Conservation (phyloP, 2,888 invertebrate genomes). For the Coenonympha arcania region DNA sequence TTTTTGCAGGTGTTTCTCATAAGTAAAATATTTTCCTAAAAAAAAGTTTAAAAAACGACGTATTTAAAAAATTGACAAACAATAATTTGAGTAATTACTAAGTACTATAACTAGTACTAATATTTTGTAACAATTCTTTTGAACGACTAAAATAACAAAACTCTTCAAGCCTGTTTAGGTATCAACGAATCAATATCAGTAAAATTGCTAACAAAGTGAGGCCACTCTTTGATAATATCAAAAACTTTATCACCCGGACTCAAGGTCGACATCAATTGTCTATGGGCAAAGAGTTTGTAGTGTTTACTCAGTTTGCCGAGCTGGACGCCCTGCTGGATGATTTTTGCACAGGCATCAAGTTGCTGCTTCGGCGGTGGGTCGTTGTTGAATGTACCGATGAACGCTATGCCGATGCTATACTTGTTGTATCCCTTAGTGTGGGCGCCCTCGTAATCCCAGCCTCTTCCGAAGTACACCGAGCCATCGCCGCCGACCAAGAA, state of each 20-base stretch:
- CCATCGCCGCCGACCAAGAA: constrained; percentile 87
- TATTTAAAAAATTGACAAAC: no score
- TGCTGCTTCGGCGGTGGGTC: constrained; percentile 62
- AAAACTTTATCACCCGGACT: constrained; percentile 81
- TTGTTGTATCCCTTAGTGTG: constrained; percentile 80
- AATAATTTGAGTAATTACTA: no score
- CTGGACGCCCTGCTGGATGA: constrained; percentile 77
- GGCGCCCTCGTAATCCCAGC: constrained; percentile 82
- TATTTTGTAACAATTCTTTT: neutral
- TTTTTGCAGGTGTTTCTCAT: no score
- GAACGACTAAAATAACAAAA: neutral
- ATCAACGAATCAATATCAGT: constrained; percentile 41
- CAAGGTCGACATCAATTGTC: constrained; percentile 77
- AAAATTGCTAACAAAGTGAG: constrained; percentile 72
- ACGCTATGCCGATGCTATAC: constrained; percentile 79
- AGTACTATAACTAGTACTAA: no score
- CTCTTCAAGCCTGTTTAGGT: constrained; percentile 34
- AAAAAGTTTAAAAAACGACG: no score
- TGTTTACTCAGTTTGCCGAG: constrained; percentile 75
- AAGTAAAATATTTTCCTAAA: no score
- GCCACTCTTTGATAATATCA: constrained; percentile 78
- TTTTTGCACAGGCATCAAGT: constrained; percentile 74
- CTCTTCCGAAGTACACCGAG: constrained; percentile 80
- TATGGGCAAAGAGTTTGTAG: constrained; percentile 79
- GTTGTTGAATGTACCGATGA: constrained; percentile 80